phyloP scores from a whole-genome alignment of 2,888 invertebrate genomes.

The Ceriagrion tenellum region DNA sequence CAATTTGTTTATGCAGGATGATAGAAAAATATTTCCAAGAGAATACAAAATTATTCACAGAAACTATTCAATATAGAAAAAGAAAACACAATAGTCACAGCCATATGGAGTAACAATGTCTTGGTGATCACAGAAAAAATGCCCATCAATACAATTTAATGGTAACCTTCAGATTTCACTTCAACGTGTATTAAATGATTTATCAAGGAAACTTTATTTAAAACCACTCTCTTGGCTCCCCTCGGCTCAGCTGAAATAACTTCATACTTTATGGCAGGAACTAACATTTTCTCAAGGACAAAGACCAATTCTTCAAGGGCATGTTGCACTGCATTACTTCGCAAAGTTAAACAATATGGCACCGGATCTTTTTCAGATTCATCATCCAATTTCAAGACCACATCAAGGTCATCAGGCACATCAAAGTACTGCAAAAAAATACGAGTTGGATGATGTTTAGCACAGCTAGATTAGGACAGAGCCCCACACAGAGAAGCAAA shows the following conservation, averaged over 20 bases:
- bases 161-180: not conserved
- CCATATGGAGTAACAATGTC: not conserved
- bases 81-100: constrained; percentile 11
- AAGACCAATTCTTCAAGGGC: not conserved
- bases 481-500: too few species aligned
- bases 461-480: too few species aligned
- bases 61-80: not conserved
- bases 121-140: not conserved
- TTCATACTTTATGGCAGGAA: not conserved
- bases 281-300: not conserved
- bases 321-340: not conserved
- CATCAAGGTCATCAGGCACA: not conserved
- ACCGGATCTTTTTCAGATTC: not conserved
- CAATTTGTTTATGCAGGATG: not conserved
- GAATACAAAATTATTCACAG: not conserved
- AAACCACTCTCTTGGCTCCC: not conserved
- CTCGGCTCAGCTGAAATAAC: not conserved
- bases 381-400: not conserved
- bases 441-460: too few species aligned
- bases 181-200: not conserved
- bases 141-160: not conserved
- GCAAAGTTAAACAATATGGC: not conserved
- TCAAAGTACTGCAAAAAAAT: not conserved
- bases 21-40: constrained; percentile 20
- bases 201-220: not conserved